Conservation (phyloP, 2,888 invertebrate genomes). For the Gastracanthus pulcherrimus region DNA sequence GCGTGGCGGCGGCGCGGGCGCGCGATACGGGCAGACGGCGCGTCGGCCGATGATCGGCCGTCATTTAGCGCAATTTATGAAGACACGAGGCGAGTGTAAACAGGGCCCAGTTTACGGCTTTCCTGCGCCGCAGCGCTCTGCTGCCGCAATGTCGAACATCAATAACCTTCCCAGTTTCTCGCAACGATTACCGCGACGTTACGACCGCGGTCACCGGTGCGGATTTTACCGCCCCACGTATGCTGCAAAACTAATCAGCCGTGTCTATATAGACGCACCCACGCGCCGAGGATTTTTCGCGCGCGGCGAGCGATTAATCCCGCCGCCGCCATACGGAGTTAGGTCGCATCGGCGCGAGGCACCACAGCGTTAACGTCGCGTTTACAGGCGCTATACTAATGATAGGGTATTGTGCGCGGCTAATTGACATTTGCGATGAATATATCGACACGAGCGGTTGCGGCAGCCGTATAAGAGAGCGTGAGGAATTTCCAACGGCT, state of each 20-base stretch:
- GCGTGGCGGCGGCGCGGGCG: too few species aligned
- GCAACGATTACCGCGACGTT: too few species aligned
- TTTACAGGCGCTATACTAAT: slow-evolving; percentile 30
- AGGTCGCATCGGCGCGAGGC: too few species aligned
- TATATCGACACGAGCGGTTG: slow-evolving; percentile 27
- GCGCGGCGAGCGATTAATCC: too few species aligned
- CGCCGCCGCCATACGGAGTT: too few species aligned
- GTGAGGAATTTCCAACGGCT: not conserved
- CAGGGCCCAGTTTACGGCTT: too few species aligned
- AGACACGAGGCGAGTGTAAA: not conserved
- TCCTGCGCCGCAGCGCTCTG: too few species aligned
- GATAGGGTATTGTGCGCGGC: slow-evolving; percentile 48
- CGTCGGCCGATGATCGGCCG: not conserved
- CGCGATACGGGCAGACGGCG: not conserved
- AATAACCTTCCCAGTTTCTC: too few species aligned
- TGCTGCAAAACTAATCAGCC: too few species aligned
- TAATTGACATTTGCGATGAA: slow-evolving; percentile 59
- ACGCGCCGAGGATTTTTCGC: not conserved
- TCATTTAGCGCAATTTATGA: not conserved
- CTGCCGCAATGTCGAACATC: too few species aligned
- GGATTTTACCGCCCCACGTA: too few species aligned
- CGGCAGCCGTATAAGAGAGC: not conserved
- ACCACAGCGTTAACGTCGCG: slow-evolving; percentile 47
- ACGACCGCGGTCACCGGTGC: too few species aligned
- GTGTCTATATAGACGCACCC: not conserved